These are phyloP conservation scores for Falcaria lacertinaria DNA, from an alignment of 2,888 invertebrate genomes.

Conservation along the genomic window DNA sequence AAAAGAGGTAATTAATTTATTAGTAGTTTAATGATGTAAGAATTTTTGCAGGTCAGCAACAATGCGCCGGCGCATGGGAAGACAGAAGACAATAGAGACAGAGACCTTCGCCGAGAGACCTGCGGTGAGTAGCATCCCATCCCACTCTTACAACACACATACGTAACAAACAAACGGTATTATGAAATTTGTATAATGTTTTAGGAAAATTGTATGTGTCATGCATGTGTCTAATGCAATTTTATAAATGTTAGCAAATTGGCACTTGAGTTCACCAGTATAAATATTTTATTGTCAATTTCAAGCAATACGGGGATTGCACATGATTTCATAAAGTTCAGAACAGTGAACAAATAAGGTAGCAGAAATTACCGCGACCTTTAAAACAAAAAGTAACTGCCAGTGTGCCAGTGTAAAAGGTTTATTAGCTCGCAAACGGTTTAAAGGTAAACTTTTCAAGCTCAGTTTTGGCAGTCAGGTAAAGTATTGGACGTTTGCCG, in stretches of 20 bases:
- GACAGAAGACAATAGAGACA: constrained; percentile 42
- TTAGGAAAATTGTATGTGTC: too few species aligned
- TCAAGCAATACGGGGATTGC: too few species aligned
- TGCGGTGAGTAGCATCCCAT: constrained; percentile 40
- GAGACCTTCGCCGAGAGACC: constrained; percentile 55
- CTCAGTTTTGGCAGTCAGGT: too few species aligned
- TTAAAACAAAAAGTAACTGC: not conserved
- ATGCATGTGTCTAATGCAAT: too few species aligned
- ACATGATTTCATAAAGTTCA: too few species aligned
- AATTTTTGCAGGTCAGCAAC: constrained; percentile 50
- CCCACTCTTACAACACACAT: not conserved
- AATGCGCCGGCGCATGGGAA: constrained; percentile 40
- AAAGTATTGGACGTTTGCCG: too few species aligned
- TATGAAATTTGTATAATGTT: too few species aligned
- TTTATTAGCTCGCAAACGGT: not conserved
- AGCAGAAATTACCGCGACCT: not conserved
- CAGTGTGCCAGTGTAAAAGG: not conserved
- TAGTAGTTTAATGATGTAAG: constrained; percentile 5
- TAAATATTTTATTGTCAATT: too few species aligned
- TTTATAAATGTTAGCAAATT: too few species aligned
- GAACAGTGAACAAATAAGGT: too few species aligned
- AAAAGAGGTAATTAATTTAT: not conserved
- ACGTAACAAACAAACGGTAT: not conserved
- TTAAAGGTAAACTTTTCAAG: not conserved
- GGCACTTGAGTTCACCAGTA: too few species aligned